A percentile compares a stretch with the other conserved stretches of the same genome.
Conservation (phyloP, 1,140 invertebrate genomes). For the Drosophila pallidifrons region DNA sequence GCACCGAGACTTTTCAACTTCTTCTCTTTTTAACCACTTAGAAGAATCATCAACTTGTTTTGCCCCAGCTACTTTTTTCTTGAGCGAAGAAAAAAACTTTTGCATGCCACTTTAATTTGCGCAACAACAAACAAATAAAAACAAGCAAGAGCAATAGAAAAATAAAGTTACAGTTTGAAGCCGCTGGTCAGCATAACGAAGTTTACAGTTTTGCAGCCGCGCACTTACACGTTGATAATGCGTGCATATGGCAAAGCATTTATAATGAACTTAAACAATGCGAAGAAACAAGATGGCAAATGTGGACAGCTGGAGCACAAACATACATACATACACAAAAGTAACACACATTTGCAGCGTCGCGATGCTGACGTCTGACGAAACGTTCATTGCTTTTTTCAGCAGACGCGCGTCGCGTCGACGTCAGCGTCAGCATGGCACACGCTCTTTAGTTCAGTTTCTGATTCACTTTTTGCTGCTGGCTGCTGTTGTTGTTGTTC, state of each 20-base stretch:
- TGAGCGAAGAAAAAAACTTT: slow-evolving; percentile 21
- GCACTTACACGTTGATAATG: slow-evolving; percentile 2
- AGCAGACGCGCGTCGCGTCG: slow-evolving; percentile 13
- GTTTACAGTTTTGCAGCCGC: slow-evolving; percentile 30
- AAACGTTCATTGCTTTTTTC: slow-evolving; percentile 17
- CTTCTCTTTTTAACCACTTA: slow-evolving; percentile 43
- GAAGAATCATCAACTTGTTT: slow-evolving; percentile 52
- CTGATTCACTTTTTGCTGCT: slow-evolving; percentile 27
- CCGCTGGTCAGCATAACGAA: slow-evolving; percentile 36
- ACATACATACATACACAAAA: slow-evolving; percentile 1
- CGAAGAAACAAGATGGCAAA: slow-evolving; percentile 11
- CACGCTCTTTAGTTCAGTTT: slow-evolving; percentile 27
- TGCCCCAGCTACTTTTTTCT: slow-evolving; percentile 28
- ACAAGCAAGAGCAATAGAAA: slow-evolving; percentile 9
- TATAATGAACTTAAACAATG: slow-evolving; percentile 39
- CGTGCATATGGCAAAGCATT: slow-evolving; percentile 23
- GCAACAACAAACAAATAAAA: slow-evolving; percentile 18
- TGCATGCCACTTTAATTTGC: slow-evolving; percentile 46
- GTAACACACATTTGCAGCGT: slow-evolving; percentile 37
- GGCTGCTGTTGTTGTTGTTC: slow-evolving; percentile 4
- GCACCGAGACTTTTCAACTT: slow-evolving; percentile 41
- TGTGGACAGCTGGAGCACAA: slow-evolving; percentile 29
- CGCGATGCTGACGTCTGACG: slow-evolving; percentile 16
- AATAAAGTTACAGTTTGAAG: slow-evolving; percentile 39
- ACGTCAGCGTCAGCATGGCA: slow-evolving; percentile 29